Evolutionary conservation across 2,113 vertebrate genomes (phyloP).

Genomic region (Clinocottus analis): DNA sequence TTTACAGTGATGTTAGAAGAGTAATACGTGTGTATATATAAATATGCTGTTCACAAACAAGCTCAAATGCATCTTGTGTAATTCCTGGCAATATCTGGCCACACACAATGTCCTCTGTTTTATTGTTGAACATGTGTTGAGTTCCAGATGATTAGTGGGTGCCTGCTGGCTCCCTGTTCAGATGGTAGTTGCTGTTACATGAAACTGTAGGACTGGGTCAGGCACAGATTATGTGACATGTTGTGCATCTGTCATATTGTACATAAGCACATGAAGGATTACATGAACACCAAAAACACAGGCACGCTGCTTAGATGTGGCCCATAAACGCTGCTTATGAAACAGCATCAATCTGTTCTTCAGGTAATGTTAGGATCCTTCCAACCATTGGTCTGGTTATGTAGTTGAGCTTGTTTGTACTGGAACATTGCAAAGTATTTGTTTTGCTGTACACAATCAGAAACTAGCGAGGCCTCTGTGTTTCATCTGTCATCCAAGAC

Average conservation of each 20-base stretch:
- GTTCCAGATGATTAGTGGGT: conserved; percentile 21
- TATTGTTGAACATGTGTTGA: conserved; percentile 23
- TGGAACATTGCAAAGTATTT: neutral
- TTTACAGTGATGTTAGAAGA: conserved; percentile 4
- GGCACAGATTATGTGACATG: conserved; percentile 65
- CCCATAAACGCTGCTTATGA: neutral
- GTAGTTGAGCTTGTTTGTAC: neutral
- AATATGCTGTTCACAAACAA: conserved; percentile 14
- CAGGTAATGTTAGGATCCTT: neutral
- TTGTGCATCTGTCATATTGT: conserved; percentile 64
- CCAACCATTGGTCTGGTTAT: neutral
- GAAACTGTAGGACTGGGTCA: conserved; percentile 71
- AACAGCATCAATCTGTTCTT: conserved; percentile 1
- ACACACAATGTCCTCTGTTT: neutral
- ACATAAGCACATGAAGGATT: conserved; percentile 45
- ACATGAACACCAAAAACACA: conserved; percentile 16
- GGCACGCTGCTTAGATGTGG: neutral
- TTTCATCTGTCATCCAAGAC: neutral
- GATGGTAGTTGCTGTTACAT: conserved; percentile 33
- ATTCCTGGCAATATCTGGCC: neutral
- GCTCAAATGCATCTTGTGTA: neutral
- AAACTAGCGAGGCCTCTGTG: neutral
- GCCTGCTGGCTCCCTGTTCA: conserved; percentile 24
- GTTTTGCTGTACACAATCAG: neutral
- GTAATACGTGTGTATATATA: neutral